phyloP scores from a whole-genome alignment of 2,888 invertebrate species.

The Watsonalla binaria region DNA sequence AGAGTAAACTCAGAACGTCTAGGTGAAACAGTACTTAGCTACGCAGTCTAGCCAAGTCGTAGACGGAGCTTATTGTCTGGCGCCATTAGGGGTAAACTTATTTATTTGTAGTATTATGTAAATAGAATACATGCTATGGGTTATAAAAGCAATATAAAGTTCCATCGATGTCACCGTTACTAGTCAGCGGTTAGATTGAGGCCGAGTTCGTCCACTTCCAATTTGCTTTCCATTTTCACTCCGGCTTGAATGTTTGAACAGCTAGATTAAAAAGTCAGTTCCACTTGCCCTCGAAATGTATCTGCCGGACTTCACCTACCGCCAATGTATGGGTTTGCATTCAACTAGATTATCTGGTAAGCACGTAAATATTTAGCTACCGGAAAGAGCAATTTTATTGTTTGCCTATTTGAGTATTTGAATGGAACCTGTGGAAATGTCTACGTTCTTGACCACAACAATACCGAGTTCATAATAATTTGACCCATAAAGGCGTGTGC shows the following conservation, averaged over 20 bases:
- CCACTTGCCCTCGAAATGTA: constrained; percentile 21
- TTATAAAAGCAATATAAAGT: constrained; percentile 22
- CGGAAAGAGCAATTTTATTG: background rate
- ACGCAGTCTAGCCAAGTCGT: background rate
- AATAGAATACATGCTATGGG: constrained; percentile 2
- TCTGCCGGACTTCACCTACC: constrained; percentile 8
- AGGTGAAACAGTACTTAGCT: no score
- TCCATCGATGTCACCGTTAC: constrained; percentile 34
- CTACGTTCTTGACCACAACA: constrained; percentile 10
- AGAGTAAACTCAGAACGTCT: no score
- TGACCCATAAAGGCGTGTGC: constrained; percentile 19
- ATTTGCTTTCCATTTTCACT: constrained; percentile 52
- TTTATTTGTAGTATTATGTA: background rate
- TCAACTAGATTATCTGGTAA: background rate
- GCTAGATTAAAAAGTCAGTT: constrained; percentile 37
- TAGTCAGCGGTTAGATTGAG: constrained; percentile 23
- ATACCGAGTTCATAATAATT: constrained; percentile 9
- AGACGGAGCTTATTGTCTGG: background rate
- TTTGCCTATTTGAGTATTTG: constrained; percentile 2
- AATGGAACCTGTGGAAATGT: background rate
- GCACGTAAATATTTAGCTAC: no score
- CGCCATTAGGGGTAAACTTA: constrained; percentile 1
- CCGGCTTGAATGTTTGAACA: constrained; percentile 30
- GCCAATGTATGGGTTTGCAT: background rate
- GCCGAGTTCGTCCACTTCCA: constrained; percentile 39